phyloP scores from a whole-genome alignment of 2,888 invertebrate species.

The Tyria jacobaeae region DNA sequence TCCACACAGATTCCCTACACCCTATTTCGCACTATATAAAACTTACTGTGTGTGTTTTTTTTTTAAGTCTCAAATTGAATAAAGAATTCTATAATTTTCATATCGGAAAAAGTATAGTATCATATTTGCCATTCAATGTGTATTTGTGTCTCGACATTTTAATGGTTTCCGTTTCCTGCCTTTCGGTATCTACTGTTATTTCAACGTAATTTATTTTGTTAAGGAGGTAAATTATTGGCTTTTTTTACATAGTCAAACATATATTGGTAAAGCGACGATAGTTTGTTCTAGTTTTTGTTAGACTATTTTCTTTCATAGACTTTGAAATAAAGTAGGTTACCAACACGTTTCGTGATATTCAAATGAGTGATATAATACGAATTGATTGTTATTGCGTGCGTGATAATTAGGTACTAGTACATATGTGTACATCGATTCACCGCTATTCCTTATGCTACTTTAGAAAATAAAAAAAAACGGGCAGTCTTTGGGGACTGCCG shows the following conservation, averaged over 20 bases:
- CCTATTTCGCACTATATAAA: too few species aligned
- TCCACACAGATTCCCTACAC: too few species aligned
- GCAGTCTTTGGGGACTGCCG: too few species aligned
- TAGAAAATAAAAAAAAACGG: too few species aligned
- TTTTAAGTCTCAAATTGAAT: too few species aligned
- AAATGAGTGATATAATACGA: not conserved
- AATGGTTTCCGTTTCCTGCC: conserved; percentile 43
- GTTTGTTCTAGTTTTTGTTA: conserved; percentile 17
- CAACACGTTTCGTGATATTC: conserved; percentile 6
- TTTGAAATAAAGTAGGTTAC: too few species aligned
- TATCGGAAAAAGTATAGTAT: not conserved
- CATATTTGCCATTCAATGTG: conserved; percentile 16
- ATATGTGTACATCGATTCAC: too few species aligned
- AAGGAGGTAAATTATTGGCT: conserved; percentile 34
- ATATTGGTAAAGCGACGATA: conserved; percentile 13
- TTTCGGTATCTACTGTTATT: conserved; percentile 38
- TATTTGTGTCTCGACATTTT: conserved; percentile 29
- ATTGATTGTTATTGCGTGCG: conserved; percentile 1
- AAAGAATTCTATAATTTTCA: not conserved
- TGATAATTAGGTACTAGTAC: too few species aligned
- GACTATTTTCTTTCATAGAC: conserved; percentile 19
- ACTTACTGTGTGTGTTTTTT: too few species aligned
- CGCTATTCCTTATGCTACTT: too few species aligned
- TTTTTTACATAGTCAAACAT: conserved; percentile 25
- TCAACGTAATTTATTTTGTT: conserved; percentile 30